Conservation (phyloP, 1,140 invertebrate species). For the Aphaenogaster floridana region DNA sequence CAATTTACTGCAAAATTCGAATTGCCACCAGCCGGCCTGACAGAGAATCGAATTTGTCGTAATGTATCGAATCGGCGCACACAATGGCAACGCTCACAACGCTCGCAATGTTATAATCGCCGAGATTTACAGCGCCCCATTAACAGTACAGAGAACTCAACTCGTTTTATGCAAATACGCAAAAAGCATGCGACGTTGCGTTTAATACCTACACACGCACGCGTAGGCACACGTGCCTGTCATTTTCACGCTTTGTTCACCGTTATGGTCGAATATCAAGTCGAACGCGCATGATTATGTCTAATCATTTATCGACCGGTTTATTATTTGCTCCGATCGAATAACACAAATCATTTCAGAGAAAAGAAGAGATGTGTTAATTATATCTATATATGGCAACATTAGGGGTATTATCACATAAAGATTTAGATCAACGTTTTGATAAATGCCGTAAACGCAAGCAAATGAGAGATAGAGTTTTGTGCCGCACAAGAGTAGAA, state of each 20-base stretch:
- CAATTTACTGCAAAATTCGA: conserved; percentile 43
- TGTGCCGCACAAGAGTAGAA: too few relatives aligned
- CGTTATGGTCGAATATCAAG: conserved; percentile 13
- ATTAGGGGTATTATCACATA: neutral
- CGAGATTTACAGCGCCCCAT: conserved; percentile 48
- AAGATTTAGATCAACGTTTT: neutral
- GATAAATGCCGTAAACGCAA: neutral
- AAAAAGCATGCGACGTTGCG: conserved; percentile 14
- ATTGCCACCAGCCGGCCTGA: neutral
- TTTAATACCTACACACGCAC: conserved; percentile 12
- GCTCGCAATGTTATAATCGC: conserved; percentile 22
- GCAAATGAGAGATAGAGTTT: neutral
- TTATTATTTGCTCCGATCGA: neutral
- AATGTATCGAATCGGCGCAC: conserved; percentile 2
- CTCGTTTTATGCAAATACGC: conserved; percentile 47
- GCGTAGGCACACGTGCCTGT: neutral
- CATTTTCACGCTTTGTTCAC: conserved; percentile 36
- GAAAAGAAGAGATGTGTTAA: neutral
- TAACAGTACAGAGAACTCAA: conserved; percentile 34
- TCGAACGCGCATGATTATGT: conserved; percentile 8
- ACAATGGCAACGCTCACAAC: conserved; percentile 15
- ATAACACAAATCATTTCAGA: neutral
- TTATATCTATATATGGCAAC: too few relatives aligned
- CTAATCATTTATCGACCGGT: conserved; percentile 1
- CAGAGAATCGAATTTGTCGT: conserved; percentile 41